Conservation (phyloP, 2,797 vertebrate species). For the Aldrovandia affinis region DNA sequence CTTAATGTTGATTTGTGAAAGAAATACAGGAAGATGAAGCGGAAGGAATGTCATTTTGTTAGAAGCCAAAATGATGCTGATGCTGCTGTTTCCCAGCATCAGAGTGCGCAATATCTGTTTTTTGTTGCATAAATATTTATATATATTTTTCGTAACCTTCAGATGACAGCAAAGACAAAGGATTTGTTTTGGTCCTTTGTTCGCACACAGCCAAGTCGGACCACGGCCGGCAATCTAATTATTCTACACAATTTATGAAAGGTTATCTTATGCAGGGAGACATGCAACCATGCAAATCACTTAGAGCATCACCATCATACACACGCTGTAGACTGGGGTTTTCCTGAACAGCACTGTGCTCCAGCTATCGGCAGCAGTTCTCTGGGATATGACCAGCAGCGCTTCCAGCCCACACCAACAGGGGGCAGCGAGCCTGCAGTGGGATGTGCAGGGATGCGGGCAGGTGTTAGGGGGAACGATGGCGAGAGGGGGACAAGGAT, state of each 20-base stretch:
- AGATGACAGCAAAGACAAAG: not conserved
- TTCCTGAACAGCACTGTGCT: not conserved
- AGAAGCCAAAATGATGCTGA: not conserved
- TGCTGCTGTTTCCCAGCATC: not conserved
- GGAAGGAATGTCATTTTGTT: not conserved
- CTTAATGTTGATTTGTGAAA: not conserved
- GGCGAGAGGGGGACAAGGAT: no score
- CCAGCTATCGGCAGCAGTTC: no score
- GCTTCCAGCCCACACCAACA: not conserved
- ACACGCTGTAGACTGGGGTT: no score
- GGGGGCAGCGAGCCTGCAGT: not conserved
- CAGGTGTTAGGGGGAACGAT: no score
- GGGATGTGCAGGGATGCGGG: no score
- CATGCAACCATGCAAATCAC: no score
- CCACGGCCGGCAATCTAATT: no score
- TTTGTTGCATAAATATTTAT: no score
- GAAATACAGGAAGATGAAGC: not conserved
- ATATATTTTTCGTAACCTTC: not conserved
- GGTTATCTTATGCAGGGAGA: no score
- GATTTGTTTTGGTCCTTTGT: not conserved
- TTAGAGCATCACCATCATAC: no score
- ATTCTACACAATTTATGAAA: no score
- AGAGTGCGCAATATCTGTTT: not conserved
- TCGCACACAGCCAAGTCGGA: no score
- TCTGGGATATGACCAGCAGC: not conserved